Evolutionary conservation across 2,888 invertebrate genomes (phyloP).

Genomic region (Agrochola macilenta): DNA sequence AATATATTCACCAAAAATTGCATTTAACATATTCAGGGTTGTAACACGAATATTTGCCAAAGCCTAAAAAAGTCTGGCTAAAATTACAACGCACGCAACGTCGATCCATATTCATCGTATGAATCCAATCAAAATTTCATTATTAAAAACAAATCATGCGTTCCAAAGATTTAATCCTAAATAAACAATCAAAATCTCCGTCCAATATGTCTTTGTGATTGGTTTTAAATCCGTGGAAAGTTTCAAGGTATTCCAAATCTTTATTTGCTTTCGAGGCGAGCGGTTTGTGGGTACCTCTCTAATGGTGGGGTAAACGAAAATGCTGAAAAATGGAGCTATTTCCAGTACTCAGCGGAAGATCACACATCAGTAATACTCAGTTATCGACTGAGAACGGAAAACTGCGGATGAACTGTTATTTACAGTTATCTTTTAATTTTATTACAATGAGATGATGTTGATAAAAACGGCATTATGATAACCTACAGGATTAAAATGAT

Average conservation of each 20-base stretch:
- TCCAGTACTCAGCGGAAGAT: conserved; percentile 61
- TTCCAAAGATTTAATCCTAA: conserved; percentile 59
- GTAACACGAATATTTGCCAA: conserved; percentile 21
- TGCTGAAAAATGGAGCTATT: conserved; percentile 72
- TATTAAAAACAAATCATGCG: conserved; percentile 46
- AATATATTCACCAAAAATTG: conserved; percentile 20
- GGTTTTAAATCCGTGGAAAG: conserved; percentile 72
- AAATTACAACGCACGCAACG: not conserved
- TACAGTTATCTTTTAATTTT: not conserved
- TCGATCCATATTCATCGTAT: conserved; percentile 31
- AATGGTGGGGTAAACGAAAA: conserved; percentile 72
- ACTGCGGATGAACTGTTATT: conserved; percentile 26
- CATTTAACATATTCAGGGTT: conserved; percentile 16
- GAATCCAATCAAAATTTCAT: conserved; percentile 44
- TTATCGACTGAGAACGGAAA: conserved; percentile 48
- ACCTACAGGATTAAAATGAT: not conserved
- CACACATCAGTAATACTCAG: conserved; percentile 60
- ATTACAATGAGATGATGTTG: not conserved
- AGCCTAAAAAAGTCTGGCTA: conserved; percentile 11
- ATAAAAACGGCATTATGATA: not conserved
- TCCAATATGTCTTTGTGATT: conserved; percentile 70
- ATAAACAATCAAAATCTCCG: conserved; percentile 65
- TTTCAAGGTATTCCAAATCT: conserved; percentile 68
- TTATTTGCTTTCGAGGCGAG: conserved; percentile 70
- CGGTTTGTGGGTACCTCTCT: conserved; percentile 65